Conservation (phyloP, 2,113 vertebrate species). For the Tetrao urogallus region DNA sequence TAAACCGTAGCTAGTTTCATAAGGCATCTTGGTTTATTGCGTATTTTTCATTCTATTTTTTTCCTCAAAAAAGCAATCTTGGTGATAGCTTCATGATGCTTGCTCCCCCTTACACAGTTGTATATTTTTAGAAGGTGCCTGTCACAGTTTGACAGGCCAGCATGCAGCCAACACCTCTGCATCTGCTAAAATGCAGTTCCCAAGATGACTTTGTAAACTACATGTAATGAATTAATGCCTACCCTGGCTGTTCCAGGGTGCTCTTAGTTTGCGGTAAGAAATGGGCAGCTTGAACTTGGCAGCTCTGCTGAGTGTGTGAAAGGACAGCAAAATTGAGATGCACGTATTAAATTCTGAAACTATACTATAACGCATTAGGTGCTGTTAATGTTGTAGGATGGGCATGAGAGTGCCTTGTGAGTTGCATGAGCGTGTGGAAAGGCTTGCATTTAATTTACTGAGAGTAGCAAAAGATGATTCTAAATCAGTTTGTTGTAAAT, state of each 20-base stretch:
- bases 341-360: background rate
- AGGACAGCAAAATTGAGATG: background rate
- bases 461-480: background rate
- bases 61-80: background rate
- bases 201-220: background rate
- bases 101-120: background rate
- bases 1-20: background rate
- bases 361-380: background rate
- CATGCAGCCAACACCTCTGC: slow-evolving; percentile 10
- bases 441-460: background rate
- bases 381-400: background rate
- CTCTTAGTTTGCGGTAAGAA: background rate
- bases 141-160: slow-evolving; percentile 30
- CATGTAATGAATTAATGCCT: background rate
- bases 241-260: background rate
- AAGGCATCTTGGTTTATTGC: background rate
- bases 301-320: background rate
- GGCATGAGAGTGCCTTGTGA: background rate
- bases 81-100: background rate
- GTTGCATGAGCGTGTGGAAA: background rate
- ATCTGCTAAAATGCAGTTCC: slow-evolving; percentile 19
- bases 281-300: background rate
- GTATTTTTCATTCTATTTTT: background rate
- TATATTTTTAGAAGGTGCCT: slow-evolving; percentile 50
- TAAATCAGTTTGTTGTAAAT: background rate